Conservation (phyloP, 2,797 vertebrate genomes). For the Liasis olivaceus region DNA sequence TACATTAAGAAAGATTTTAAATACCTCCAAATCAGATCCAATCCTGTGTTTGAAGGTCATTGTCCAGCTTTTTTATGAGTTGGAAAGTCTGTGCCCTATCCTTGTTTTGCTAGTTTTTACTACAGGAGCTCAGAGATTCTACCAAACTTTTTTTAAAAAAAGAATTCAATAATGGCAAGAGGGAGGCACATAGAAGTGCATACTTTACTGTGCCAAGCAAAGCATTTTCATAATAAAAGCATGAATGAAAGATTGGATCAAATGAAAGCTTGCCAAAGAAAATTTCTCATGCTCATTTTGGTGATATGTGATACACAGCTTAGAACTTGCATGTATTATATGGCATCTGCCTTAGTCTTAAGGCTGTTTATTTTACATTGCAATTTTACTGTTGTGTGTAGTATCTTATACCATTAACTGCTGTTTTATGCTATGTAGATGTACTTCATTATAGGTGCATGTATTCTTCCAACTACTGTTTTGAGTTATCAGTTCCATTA, state of each 20-base stretch:
- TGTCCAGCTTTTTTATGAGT: neutral
- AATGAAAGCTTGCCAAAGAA: neutral
- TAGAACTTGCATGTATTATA: neutral
- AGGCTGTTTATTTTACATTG: neutral
- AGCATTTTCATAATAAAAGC: neutral
- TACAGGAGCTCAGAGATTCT: neutral
- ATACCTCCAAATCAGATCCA: neutral
- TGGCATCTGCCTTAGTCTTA: neutral
- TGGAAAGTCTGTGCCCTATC: neutral
- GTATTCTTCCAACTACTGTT: neutral
- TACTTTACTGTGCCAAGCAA: neutral
- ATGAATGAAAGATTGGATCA: conserved; percentile 1
- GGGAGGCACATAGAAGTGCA: neutral
- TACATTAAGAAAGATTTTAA: neutral
- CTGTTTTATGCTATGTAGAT: neutral
- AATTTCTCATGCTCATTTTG: neutral
- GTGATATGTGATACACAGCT: conserved; percentile 16
- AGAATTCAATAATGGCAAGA: neutral
- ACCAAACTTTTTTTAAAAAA: neutral
- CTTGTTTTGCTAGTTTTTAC: neutral
- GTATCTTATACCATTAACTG: neutral
- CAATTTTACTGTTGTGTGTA: neutral
- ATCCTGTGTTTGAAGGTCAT: neutral
- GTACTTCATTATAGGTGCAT: neutral
- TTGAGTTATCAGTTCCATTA: neutral